Conservation (phyloP, 2,113 vertebrate genomes). For the Chaetorhynchus papuensis region DNA sequence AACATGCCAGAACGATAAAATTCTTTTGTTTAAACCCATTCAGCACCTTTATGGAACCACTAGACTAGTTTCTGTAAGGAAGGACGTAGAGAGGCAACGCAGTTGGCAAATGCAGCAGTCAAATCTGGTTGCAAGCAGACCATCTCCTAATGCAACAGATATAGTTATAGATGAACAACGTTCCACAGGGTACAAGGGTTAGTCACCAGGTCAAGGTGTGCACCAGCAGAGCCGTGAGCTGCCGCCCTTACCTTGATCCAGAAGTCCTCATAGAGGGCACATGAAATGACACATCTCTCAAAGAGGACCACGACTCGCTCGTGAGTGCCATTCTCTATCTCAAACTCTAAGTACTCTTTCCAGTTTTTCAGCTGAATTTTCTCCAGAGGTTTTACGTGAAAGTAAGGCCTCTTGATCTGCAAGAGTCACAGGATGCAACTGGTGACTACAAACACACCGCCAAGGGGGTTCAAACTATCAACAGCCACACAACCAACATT, state of each 20-base stretch:
- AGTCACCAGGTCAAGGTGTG: conserved; percentile 91
- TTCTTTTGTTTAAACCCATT: conserved; percentile 99
- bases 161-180: conserved; percentile 99
- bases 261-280: conserved; percentile 99
- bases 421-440: conserved; percentile 30
- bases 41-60: conserved; percentile 99
- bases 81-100: conserved; percentile 99
- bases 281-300: conserved; percentile 98
- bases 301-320: conserved; percentile 97
- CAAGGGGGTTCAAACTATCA: not conserved
- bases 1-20: conserved; percentile 98
- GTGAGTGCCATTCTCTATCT: conserved; percentile 96
- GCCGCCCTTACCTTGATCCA: conserved; percentile 93
- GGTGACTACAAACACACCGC: not conserved
- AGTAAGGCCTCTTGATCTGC: conserved; percentile 97
- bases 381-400: conserved; percentile 97
- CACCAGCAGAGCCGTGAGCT: conserved; percentile 58
- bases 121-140: conserved; percentile 99
- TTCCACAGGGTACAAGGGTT: conserved; percentile 97
- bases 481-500: not conserved
- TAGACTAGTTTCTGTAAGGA: conserved; percentile 99
- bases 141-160: conserved; percentile 99
- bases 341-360: conserved; percentile 99
- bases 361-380: conserved; percentile 98
- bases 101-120: conserved; percentile 99